Evolutionary conservation across 2,797 vertebrate species (phyloP).

Genomic region (Amphiprion clarkii): DNA sequence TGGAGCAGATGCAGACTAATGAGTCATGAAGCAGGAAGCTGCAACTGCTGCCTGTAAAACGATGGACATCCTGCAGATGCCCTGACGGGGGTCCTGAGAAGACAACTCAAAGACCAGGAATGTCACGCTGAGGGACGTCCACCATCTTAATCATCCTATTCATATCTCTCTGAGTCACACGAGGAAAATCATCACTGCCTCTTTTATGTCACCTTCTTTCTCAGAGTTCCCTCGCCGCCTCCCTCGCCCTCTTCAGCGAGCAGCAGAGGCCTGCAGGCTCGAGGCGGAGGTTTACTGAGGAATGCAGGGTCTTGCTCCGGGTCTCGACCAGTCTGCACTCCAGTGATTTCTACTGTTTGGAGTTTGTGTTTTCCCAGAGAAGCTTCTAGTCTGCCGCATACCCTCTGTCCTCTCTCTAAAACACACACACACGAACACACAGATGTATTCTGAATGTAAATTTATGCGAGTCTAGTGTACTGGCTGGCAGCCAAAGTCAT

Average conservation of each 20-base stretch:
- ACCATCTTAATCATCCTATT: conserved; percentile 58
- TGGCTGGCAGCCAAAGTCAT: conserved; percentile 74
- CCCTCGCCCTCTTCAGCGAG: conserved; percentile 15
- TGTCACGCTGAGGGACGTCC: conserved; percentile 64
- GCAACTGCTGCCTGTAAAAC: conserved; percentile 36
- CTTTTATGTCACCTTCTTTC: conserved; percentile 41
- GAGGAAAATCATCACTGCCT: conserved; percentile 24
- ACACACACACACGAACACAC: conserved; percentile 38
- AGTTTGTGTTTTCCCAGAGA: conserved; percentile 83
- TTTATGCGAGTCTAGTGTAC: conserved; percentile 53
- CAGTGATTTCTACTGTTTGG: conserved; percentile 78
- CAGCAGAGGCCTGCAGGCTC: conserved; percentile 30
- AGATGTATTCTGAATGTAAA: conserved; percentile 54
- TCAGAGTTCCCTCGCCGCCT: conserved; percentile 13
- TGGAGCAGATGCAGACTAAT: conserved; percentile 41
- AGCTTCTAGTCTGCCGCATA: conserved; percentile 61
- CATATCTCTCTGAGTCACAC: conserved; percentile 40
- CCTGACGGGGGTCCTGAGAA: conserved; percentile 72
- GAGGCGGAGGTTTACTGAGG: conserved; percentile 61
- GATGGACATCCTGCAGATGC: conserved; percentile 74
- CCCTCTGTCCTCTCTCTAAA: conserved; percentile 41
- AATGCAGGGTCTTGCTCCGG: conserved; percentile 77
- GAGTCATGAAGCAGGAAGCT: conserved; percentile 71
- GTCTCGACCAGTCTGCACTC: conserved; percentile 74
- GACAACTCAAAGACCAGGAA: conserved; percentile 67